Percentiles rank a stretch among this genome's conserved stretches.
Evolutionary conservation across 2,113 vertebrate species (phyloP).

Genomic region (Ailuropoda melanoleuca): DNA sequence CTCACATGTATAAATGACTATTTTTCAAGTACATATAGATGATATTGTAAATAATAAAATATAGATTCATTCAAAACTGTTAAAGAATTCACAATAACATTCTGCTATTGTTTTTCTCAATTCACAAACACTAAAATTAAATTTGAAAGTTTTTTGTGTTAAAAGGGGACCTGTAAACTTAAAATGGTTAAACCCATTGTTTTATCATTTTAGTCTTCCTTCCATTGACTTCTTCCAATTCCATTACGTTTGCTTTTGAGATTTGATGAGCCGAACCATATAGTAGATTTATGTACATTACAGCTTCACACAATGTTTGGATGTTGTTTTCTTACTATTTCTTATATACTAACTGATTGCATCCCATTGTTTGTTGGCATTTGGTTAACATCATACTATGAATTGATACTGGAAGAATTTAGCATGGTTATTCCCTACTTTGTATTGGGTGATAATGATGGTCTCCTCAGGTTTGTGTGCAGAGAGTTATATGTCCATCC

Average conservation of each 20-base stretch:
- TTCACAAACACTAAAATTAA: not conserved
- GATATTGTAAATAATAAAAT: slow-evolving; percentile 10
- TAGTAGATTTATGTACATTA: not conserved
- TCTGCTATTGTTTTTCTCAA: slow-evolving; percentile 6
- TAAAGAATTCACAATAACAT: slow-evolving; percentile 7
- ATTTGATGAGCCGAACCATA: not conserved
- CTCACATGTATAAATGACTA: not conserved
- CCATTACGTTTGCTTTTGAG: not conserved
- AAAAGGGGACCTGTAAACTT: not conserved
- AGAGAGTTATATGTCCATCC: not conserved
- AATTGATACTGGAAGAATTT: not conserved
- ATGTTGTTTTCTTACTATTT: slow-evolving; percentile 6
- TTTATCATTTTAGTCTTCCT: not conserved
- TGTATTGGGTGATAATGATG: not conserved
- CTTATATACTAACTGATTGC: not conserved
- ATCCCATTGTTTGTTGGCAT: not conserved
- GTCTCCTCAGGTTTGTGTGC: not conserved
- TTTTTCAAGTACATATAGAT: slow-evolving; percentile 16
- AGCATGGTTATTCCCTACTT: not conserved
- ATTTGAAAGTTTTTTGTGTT: not conserved
- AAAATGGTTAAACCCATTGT: not conserved
- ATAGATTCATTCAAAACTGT: not conserved
- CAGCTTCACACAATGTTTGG: not conserved
- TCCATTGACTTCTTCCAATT: not conserved
- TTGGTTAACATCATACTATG: not conserved